Percentiles rank a stretch among this genome's conserved stretches.
These are phyloP conservation scores for Orchestia grillus DNA, from an alignment of 1,140 invertebrate genomes.

Conservation along the genomic window DNA sequence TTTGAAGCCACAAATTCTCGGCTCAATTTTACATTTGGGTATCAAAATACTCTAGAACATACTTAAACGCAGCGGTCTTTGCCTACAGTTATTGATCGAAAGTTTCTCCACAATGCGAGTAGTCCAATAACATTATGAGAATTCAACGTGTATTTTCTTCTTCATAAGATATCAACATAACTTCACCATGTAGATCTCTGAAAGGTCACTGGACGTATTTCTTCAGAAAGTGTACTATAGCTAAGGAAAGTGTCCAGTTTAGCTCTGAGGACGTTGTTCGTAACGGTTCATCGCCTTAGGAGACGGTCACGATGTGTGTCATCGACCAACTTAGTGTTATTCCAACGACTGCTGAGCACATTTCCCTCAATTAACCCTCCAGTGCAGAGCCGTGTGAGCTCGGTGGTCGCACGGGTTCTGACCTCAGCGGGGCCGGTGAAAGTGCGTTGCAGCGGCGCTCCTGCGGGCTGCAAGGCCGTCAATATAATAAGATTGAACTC, in stretches of 20 bases:
- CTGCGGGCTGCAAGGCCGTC: neutral
- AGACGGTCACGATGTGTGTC: neutral
- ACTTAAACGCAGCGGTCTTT: no score
- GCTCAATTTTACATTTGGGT: no score
- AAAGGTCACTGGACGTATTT: neutral
- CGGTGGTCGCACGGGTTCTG: conserved; percentile 4
- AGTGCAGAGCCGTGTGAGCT: neutral
- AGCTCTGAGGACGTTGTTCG: neutral
- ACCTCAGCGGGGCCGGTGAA: conserved; percentile 52
- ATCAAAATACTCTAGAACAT: no score
- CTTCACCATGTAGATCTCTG: neutral
- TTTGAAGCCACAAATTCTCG: no score
- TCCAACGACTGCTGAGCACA: neutral
- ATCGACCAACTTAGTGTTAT: neutral
- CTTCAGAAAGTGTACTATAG: neutral
- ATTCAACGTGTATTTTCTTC: neutral
- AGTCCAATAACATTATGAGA: neutral
- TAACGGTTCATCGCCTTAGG: neutral
- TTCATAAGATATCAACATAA: neutral
- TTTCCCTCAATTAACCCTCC: neutral
- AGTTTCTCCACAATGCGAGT: neutral
- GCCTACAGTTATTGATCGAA: neutral
- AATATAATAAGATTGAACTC: conserved; percentile 36
- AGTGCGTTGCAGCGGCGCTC: neutral
- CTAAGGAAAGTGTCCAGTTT: neutral